Conservation (phyloP, 2,113 vertebrate species). For the Oreochromis tanganicae region DNA sequence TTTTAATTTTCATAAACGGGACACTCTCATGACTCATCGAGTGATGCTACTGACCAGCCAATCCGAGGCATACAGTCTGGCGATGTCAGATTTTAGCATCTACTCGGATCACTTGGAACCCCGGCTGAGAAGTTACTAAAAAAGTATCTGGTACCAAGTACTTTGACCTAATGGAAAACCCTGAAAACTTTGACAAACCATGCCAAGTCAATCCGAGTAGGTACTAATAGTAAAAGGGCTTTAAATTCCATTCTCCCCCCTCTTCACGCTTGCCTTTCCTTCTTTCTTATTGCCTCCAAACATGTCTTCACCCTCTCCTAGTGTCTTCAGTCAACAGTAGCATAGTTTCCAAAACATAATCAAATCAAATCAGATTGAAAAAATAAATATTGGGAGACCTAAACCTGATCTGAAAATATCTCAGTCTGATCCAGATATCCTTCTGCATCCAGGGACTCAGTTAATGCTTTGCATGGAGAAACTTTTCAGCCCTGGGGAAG, state of each 20-base stretch:
- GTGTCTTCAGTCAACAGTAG: background rate
- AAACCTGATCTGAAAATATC: background rate
- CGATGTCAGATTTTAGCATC: too few relatives aligned
- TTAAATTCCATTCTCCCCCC: accelerated
- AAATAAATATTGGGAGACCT: background rate
- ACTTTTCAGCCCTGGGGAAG: accelerated
- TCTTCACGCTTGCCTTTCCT: background rate
- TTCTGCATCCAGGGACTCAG: background rate
- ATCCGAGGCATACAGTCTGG: too few relatives aligned
- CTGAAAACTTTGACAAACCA: too few relatives aligned
- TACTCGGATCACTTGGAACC: too few relatives aligned
- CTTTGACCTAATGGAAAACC: too few relatives aligned
- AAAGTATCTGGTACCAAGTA: too few relatives aligned
- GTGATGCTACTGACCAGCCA: too few relatives aligned
- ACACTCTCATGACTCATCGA: too few relatives aligned
- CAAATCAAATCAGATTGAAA: background rate
- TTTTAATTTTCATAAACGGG: too few relatives aligned
- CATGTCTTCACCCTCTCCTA: background rate
- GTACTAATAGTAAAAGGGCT: background rate
- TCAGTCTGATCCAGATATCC: background rate
- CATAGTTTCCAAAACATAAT: background rate
- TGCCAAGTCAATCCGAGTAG: too few relatives aligned
- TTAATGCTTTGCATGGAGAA: background rate
- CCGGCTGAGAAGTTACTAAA: too few relatives aligned
- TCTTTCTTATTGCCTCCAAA: background rate